Conservation (phyloP, 2,797 vertebrate genomes). For the Lindbergichthys nudifrons region DNA sequence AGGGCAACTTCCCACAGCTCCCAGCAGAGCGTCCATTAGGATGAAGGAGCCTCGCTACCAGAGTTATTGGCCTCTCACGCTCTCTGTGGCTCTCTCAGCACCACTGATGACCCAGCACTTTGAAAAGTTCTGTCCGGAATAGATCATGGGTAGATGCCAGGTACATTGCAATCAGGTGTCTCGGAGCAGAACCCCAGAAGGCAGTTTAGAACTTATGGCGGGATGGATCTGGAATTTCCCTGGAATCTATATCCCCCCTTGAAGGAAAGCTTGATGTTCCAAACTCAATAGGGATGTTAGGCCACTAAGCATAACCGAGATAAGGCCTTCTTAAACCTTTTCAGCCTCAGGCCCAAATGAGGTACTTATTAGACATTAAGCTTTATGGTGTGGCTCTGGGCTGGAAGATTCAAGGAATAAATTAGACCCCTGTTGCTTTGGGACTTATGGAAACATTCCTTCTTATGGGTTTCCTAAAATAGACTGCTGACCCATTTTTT, state of each 20-base stretch:
- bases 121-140: constrained; percentile 31
- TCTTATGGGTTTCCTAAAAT: constrained; percentile 47
- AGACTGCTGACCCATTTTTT: constrained; percentile 53
- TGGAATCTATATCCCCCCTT: constrained; percentile 38
- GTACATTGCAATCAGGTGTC: too few species aligned
- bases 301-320: constrained; percentile 47
- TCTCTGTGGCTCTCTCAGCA: constrained; percentile 15
- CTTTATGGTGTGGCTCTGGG: constrained; percentile 55
- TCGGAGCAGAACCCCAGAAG: neutral
- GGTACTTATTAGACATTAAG: constrained; percentile 67
- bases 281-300: constrained; percentile 45
- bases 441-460: constrained; percentile 50
- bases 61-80: constrained; percentile 50
- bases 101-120: constrained; percentile 53
- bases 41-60: constrained; percentile 52
- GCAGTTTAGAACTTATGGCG: neutral
- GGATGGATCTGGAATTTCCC: constrained; percentile 23
- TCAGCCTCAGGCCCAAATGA: constrained; percentile 64
- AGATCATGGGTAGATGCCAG: constrained; percentile 4
- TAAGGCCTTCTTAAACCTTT: constrained; percentile 52
- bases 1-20: constrained; percentile 30
- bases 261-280: constrained; percentile 56
- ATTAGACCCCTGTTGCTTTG: constrained; percentile 43
- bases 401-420: constrained; percentile 60
- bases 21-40: constrained; percentile 36